These are phyloP conservation scores for Chirona hameri DNA, from an alignment of 2,888 invertebrate genomes.

Conservation along the genomic window DNA sequence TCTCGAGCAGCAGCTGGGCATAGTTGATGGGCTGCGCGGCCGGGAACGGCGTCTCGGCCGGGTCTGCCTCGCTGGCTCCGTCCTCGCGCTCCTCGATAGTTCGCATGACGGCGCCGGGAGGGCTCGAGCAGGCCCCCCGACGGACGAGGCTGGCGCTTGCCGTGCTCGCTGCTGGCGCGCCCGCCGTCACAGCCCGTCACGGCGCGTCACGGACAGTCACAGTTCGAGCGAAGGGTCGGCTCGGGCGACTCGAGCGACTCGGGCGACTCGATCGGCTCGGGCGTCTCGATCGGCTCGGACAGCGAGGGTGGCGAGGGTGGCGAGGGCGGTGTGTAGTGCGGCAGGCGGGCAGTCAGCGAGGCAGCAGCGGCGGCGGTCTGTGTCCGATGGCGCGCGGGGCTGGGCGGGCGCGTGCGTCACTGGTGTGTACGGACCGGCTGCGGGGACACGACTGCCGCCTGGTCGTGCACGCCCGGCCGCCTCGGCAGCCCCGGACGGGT, in stretches of 20 bases:
- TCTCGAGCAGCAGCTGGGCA: constrained; percentile 24
- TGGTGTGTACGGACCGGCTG: background rate
- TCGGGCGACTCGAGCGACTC: no score
- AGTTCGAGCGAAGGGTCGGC: background rate
- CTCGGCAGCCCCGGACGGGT: background rate
- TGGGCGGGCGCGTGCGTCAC: background rate
- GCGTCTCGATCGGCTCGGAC: no score
- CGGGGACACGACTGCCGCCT: background rate
- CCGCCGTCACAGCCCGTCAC: background rate
- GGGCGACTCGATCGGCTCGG: no score
- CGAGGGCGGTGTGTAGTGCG: background rate
- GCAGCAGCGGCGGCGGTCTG: background rate
- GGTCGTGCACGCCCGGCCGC: background rate
- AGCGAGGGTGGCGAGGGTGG: background rate
- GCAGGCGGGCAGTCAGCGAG: background rate
- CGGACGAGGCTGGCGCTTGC: background rate
- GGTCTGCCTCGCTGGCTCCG: background rate
- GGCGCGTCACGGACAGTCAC: background rate
- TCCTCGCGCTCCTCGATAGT: constrained; percentile 10
- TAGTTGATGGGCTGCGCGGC: constrained; percentile 23
- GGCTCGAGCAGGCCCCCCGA: no score
- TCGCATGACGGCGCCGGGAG: background rate
- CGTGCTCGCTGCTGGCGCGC: background rate
- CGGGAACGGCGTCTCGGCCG: background rate
- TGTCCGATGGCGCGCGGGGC: background rate